Base-by-base conservation (phyloP, 2,888 invertebrate genomes). In the Phengaris alcon region DNA sequence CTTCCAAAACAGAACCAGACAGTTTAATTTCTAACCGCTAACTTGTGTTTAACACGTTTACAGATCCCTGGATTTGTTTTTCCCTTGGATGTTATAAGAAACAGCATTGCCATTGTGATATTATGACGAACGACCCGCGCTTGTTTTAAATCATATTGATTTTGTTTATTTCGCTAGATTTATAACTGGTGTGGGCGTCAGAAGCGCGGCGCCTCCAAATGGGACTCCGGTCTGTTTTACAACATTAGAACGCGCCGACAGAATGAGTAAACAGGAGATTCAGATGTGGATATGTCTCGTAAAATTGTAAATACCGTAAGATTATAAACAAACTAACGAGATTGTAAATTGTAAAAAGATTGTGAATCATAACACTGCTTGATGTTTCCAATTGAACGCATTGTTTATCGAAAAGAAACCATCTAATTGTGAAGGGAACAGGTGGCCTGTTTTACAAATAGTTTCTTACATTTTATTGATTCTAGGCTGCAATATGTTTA, bases 131-230 rank as follows among this genome's bases (percentile, higher is more conserved):
- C 68, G n/a, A 46, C 68, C 68, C 46, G 46, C 68, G 46, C 68
- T 55, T 35, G 44, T 68, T 68, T 68, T n/a, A 46, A 68, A 68
- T 68, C 46, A 68, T 12, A 55, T 68, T 13, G 46, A 46, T 46
- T 68, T 68, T 68, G 68, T 68, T 68, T 68, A 46, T 68, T 68
- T 46, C 46, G 46, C 68, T 3, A 68, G 44, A 46, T 68, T 68
- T 68, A 3, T 68, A n/a, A 3, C 46, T 15, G 9, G 46, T 6
- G 68, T 44, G n/a, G 44, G 68, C 55, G 55, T 55, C 55, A n/a
- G 76, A 68, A 64, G 64, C 68, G 44, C 68, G 59, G 59, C 59
- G 59, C 59, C 59, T 22, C 22, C 3, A 22, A 59, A 48, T 48
- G 48, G 48, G 48, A 22, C 59, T 59, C 59, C 59, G 22, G 22